phyloP scores from a whole-genome alignment of 2,113 vertebrate genomes.

The Oreotrochilus melanogaster region DNA sequence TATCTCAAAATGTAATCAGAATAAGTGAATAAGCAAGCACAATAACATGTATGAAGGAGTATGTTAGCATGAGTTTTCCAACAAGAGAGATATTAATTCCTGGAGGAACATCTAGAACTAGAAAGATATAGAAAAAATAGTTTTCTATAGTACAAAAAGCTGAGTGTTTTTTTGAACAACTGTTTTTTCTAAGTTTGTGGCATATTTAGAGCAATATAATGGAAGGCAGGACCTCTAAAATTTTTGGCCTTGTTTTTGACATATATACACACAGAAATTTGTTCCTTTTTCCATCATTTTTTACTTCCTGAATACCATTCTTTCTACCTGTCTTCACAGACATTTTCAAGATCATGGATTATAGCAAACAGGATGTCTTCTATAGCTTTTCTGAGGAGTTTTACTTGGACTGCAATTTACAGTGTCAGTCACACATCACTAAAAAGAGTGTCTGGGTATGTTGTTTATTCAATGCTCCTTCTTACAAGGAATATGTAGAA shows the following conservation, averaged over 20 bases:
- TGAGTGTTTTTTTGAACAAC: background rate
- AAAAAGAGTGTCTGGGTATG: background rate
- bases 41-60: background rate
- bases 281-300: background rate
- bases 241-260: background rate
- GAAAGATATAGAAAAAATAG: background rate
- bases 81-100: background rate
- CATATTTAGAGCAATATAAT: background rate
- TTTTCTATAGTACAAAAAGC: background rate
- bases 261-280: background rate
- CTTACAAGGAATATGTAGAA: background rate
- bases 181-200: background rate
- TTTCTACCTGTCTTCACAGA: background rate
- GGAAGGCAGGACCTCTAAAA: background rate
- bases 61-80: background rate
- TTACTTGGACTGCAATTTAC: background rate
- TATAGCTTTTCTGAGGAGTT: background rate
- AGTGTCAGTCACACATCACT: background rate
- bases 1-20: background rate
- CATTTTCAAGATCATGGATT: background rate
- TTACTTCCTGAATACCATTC: background rate
- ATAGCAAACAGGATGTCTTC: background rate
- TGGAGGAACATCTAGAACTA: background rate
- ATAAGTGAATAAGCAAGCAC: background rate
- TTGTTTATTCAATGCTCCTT: background rate